These are phyloP conservation scores for Cyrtodaria siliqua DNA, from an alignment of 2,888 invertebrate genomes.

Conservation along the genomic window DNA sequence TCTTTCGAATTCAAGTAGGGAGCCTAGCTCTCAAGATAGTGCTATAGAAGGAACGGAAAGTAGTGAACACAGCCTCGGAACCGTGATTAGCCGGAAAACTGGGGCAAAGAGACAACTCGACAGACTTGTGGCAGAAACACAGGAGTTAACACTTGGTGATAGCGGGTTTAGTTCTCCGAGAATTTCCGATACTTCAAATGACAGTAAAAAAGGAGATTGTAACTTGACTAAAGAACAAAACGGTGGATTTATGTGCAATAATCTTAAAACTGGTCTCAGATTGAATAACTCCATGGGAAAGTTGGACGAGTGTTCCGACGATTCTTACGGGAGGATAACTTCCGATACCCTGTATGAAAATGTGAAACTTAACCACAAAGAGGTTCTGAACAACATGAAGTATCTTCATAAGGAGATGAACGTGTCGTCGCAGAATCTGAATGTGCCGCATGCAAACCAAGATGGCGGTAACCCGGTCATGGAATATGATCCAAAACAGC, in stretches of 20 bases:
- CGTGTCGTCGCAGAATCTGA: constrained; percentile 63
- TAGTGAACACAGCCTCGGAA: constrained; percentile 76
- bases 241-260: constrained; percentile 60
- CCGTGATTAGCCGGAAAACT: constrained; percentile 64
- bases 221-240: constrained; percentile 36
- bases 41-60: constrained; percentile 61
- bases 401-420: constrained; percentile 67
- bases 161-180: constrained; percentile 80
- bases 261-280: constrained; percentile 38
- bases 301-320: constrained; percentile 50
- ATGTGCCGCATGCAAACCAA: constrained; percentile 21
- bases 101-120: constrained; percentile 52
- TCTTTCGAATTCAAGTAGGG: constrained; percentile 54
- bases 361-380: constrained; percentile 53
- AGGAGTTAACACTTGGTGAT: constrained; percentile 72
- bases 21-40: constrained; percentile 57
- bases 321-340: constrained; percentile 50
- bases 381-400: constrained; percentile 73
- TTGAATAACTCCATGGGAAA: constrained; percentile 52
- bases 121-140: constrained; percentile 57
- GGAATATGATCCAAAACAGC: constrained; percentile 64
- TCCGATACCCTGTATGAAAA: constrained; percentile 63
- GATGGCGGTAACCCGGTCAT: constrained; percentile 12
- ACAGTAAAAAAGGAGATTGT: constrained; percentile 39
- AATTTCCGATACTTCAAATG: constrained; percentile 56